These are phyloP conservation scores for Heliconius hermathena DNA, from an alignment of 1,140 invertebrate genomes.

Conservation along the genomic window DNA sequence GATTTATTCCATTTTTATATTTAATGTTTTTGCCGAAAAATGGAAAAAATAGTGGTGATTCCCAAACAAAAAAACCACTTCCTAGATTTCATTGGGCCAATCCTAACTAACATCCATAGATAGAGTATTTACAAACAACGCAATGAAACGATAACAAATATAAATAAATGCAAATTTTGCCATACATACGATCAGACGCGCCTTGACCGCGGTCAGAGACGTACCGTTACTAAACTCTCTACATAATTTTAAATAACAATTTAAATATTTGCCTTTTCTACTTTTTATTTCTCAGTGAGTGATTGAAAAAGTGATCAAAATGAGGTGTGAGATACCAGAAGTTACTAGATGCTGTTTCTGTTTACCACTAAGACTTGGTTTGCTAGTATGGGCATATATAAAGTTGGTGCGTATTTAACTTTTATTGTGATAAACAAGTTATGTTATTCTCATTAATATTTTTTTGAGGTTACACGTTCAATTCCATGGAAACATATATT, in stretches of 20 bases:
- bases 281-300: background rate
- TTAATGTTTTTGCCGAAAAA: background rate
- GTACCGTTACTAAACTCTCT: background rate
- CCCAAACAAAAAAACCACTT: background rate
- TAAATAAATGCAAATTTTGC: background rate
- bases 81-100: background rate
- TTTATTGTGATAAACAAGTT: background rate
- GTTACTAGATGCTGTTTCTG: conserved; percentile 48
- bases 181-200: background rate
- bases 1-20: background rate
- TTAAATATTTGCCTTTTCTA: background rate
- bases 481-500: background rate
- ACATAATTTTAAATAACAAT: background rate
- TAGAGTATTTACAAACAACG: conserved; percentile 4
- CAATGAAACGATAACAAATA: background rate
- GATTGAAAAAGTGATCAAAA: background rate
- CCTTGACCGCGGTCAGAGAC: conserved; percentile 13
- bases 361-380: conserved; percentile 41
- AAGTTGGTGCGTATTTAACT: conserved; percentile 49
- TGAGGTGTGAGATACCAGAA: conserved; percentile 42
- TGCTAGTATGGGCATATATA: conserved; percentile 46
- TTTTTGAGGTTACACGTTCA: background rate
- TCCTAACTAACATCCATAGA: background rate
- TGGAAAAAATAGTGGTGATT: background rate
- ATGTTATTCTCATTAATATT: background rate